Percentiles rank a stretch among this genome's conserved stretches.
Evolutionary conservation across 2,888 invertebrate species (phyloP).

Genomic region (Drosophila falleni): DNA sequence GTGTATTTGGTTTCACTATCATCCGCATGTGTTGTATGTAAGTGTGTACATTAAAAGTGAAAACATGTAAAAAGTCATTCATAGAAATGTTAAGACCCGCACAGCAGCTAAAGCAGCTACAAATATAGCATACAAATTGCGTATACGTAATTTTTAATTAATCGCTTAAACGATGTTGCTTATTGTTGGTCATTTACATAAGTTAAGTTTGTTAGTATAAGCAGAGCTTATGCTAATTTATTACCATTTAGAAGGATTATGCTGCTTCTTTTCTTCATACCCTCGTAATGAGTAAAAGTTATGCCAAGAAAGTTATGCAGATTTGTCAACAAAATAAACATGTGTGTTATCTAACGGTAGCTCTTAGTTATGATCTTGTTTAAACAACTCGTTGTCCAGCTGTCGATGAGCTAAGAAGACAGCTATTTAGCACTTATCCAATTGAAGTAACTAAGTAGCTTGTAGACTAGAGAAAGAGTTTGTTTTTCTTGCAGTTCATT

Average conservation of each 20-base stretch:
- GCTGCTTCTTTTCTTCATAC: background rate
- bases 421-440: slow-evolving; percentile 25
- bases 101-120: slow-evolving; percentile 39
- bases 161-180: slow-evolving; percentile 65
- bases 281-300: slow-evolving; percentile 49
- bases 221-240: slow-evolving; percentile 52
- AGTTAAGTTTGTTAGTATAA: slow-evolving; percentile 17
- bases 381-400: slow-evolving; percentile 7
- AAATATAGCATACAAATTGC: slow-evolving; percentile 76
- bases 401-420: slow-evolving; percentile 20
- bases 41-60: slow-evolving; percentile 71
- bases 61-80: slow-evolving; percentile 72
- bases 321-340: slow-evolving; percentile 25
- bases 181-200: slow-evolving; percentile 55
- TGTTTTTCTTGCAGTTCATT: background rate
- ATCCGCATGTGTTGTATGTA: slow-evolving; percentile 24
- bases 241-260: slow-evolving; percentile 55
- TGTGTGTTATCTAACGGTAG: slow-evolving; percentile 41
- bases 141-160: slow-evolving; percentile 81
- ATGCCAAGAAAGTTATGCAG: slow-evolving; percentile 60
- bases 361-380: slow-evolving; percentile 39
- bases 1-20: slow-evolving; percentile 71
- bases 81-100: slow-evolving; percentile 54
- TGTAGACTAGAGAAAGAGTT: background rate
- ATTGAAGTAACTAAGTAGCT: slow-evolving; percentile 4